These are phyloP conservation scores for Chondrosia reniformis DNA, from an alignment of 37 sponge, comb jelly and placozoan species.

Conservation along the genomic window DNA sequence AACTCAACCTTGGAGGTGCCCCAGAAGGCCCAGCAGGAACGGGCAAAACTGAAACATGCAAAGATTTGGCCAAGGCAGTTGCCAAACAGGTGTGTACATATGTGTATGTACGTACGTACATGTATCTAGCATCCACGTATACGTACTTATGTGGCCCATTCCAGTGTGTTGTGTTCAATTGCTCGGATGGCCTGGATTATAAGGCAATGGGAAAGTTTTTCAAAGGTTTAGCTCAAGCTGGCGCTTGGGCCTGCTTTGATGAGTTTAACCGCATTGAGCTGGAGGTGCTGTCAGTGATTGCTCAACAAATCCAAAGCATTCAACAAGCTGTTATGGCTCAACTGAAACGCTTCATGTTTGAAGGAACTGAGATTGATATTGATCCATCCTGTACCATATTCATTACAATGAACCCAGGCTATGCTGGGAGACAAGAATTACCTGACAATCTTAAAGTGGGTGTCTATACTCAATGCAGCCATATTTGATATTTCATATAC, in stretches of 20 bases:
- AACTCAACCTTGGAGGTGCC: slow-evolving; percentile 94
- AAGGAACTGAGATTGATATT: slow-evolving; percentile 90
- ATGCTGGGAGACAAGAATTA: slow-evolving; percentile 95
- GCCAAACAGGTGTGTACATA: slow-evolving; percentile 83
- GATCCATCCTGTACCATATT: slow-evolving; percentile 93
- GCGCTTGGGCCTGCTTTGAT: slow-evolving; percentile 99
- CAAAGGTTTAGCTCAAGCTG: slow-evolving; percentile 98
- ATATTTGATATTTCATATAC: slow-evolving; percentile 1
- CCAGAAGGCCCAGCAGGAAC: slow-evolving; percentile 98
- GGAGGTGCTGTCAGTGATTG: slow-evolving; percentile 94
- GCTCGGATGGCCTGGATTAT: slow-evolving; percentile 98
- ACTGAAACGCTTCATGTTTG: slow-evolving; percentile 82
- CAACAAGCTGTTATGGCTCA: slow-evolving; percentile 79
- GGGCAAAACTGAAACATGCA: slow-evolving; percentile 95
- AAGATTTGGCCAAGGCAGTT: slow-evolving; percentile 99
- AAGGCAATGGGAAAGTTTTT: slow-evolving; percentile 99
- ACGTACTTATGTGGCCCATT: neutral
- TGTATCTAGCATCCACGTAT: neutral
- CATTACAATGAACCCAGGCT: slow-evolving; percentile 99
- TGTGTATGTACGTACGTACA: slow-evolving; percentile 11
- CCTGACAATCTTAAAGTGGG: slow-evolving; percentile 97
- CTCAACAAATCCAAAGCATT: slow-evolving; percentile 94
- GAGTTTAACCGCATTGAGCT: slow-evolving; percentile 98
- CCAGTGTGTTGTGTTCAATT: slow-evolving; percentile 99
- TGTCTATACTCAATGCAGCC: neutral